Base-by-base conservation (phyloP, 2,797 vertebrate species). In the Mionectes olivaceus region DNA sequence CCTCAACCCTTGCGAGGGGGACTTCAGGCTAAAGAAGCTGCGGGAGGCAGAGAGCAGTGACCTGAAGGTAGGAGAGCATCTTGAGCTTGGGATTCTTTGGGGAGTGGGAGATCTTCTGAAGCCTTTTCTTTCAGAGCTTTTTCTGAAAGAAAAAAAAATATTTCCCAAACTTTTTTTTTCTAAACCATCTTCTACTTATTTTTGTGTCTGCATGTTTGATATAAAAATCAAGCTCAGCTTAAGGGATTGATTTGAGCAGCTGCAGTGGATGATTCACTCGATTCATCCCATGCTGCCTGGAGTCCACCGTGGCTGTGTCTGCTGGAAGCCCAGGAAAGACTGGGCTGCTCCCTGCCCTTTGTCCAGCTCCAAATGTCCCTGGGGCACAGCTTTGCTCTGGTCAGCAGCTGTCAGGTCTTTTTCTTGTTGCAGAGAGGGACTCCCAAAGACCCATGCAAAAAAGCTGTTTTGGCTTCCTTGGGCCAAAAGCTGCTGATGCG, bases 1-100 rank as follows among this genome's bases (percentile, higher is more conserved):
- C 0, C 98, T 99, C 96, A 99, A 99, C 67, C 99, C 99, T 5
- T 99, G 99, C 1, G 98, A 99, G 94, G 99, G 98, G 10, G 99
- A 99, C 95, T 99, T 98, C 97, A 98, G 99, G 94, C 98, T 99
- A 83, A 98, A 99, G 97, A 98, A 97, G 87, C 98, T 99, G 55
- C 98, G 97, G 75, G 98, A 99, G 65, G 98, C 98, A 2, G 98
- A 98, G 19, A 98, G 98, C 92, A 97, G 97, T 1, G 98, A 99
- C 91, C 96, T 99, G 81, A 99, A 99, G 99, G 99, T 99, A 96
- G 33, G 92, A 75, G 39, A 39, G 71, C 19, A 25, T 27, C 50
- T 79, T 49, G 35, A 35, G 23, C 53, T 50, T 0, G 3, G 50
- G 61, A 9, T 23, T 30, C 52, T 56, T 22, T 22, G 11, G 11